These are phyloP conservation scores for Gnathonemus echidnorhynchus DNA, from an alignment of 2,113 vertebrate genomes.

Conservation along the genomic window DNA sequence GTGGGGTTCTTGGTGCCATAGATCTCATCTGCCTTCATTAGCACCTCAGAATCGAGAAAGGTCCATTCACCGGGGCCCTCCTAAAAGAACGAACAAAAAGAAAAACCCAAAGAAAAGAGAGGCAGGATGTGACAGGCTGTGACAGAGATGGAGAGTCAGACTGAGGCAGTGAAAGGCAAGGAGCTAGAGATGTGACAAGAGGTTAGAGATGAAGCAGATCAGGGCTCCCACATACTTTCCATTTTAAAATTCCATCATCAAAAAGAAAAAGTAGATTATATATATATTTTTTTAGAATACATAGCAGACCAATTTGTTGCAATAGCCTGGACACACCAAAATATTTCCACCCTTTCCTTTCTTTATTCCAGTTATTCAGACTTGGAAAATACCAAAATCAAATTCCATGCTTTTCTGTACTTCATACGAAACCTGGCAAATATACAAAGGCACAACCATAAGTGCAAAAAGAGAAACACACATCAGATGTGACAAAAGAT, in stretches of 20 bases:
- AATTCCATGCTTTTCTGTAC: neutral
- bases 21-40: slow-evolving; percentile 93
- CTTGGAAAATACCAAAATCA: neutral
- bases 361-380: neutral
- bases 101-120: neutral
- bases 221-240: neutral
- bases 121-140: neutral
- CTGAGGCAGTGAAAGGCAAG: neutral
- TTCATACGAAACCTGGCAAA: neutral
- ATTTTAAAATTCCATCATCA: neutral
- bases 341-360: neutral
- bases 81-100: slow-evolving; percentile 46
- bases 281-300: neutral
- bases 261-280: neutral
- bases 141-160: neutral
- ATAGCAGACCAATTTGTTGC: neutral
- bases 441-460: neutral
- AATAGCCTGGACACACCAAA: neutral
- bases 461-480: neutral
- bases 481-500: neutral
- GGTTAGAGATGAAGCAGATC: neutral
- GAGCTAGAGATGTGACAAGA: neutral
- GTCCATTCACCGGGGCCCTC: slow-evolving; percentile 92
- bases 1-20: slow-evolving; percentile 92
- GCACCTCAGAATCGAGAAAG: slow-evolving; percentile 79